These are phyloP conservation scores for Dromiciops gliroides DNA, from an alignment of 2,113 vertebrate species.

Conservation along the genomic window DNA sequence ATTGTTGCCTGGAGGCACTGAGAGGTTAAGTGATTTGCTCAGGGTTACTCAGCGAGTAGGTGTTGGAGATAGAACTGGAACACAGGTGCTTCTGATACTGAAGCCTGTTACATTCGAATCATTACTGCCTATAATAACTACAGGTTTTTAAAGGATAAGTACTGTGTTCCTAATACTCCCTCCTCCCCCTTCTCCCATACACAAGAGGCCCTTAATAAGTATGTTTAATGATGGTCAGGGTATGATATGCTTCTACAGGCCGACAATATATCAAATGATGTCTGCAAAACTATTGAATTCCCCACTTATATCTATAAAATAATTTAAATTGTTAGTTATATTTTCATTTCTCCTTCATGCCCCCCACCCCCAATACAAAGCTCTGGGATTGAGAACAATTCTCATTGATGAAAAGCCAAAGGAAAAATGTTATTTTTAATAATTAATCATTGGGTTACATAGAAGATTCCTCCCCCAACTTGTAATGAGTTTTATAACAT, in stretches of 20 bases:
- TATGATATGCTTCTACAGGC: constrained; percentile 2
- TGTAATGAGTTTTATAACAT: constrained; percentile 6
- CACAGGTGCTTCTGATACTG: background rate
- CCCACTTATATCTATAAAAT: constrained; percentile 14
- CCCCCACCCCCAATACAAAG: background rate
- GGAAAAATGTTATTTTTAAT: background rate
- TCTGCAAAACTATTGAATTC: background rate
- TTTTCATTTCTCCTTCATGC: background rate
- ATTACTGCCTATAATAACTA: background rate
- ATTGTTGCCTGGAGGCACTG: background rate
- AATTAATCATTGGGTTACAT: background rate
- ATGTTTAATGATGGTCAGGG: constrained; percentile 24
- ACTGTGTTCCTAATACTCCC: accelerated
- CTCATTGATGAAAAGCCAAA: background rate
- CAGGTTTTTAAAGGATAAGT: background rate
- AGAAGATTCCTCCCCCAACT: background rate
- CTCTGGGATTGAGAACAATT: background rate
- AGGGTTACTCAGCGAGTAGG: background rate
- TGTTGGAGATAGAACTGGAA: background rate
- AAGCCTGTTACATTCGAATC: background rate
- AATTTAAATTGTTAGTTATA: background rate
- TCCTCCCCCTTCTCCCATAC: background rate
- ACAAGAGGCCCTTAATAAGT: constrained; percentile 25
- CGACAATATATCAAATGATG: constrained; percentile 14
- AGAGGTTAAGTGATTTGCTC: background rate